Evolutionary conservation across 2,113 vertebrate species (phyloP), one percentile per base, ranked within the genome.

Genomic region (Hyperopisus bebe): DNA sequence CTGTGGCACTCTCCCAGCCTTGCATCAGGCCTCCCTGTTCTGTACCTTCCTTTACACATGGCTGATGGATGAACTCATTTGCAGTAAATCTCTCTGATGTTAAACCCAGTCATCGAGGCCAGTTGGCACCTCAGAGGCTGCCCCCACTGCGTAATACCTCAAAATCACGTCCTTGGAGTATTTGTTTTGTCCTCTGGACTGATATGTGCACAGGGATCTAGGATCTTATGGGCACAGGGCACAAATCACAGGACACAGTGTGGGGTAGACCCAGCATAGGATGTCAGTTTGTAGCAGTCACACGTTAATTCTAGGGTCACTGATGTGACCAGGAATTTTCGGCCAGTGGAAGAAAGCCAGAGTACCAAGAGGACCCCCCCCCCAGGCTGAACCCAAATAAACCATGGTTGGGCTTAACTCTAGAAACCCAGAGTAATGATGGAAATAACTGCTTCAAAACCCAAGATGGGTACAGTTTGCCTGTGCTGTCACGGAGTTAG

Each of bases 11-110:
- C 86, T 90, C 80, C 90, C 80, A 88, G 90, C 89, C 27, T 48
- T 89, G 90, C 39, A 89, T 91, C 86, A 42, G 74, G 19, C 53
- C 70, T 70, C 89, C 46, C 91, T 92, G 48, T 91, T 92, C 90
- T 85, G 70, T 89, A 90, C 91, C 90, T 91, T 91, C 86, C 62
- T 88, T 35, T 2, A 48, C 91, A 70, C 89, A 91, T 62, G 47
- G 89, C 91, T 95, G 95, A 96, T 94, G 93, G 94, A 96, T 95
- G 94, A 94, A 93, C 93, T 95, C 88, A 93, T 93, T 90, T 90
- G 91, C 90, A 92, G 90, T 93, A 92, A 92, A 93, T 92, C 92
- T 90, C 90, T 74, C 86, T 13, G 15, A 27, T 89, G 90, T 93
- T 90, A 89, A 87, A 39, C 90, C 39, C 50, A 83, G 91, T 93